Evolutionary conservation across 2,888 invertebrate genomes (phyloP).

Genomic region (Xestia ashworthii): DNA sequence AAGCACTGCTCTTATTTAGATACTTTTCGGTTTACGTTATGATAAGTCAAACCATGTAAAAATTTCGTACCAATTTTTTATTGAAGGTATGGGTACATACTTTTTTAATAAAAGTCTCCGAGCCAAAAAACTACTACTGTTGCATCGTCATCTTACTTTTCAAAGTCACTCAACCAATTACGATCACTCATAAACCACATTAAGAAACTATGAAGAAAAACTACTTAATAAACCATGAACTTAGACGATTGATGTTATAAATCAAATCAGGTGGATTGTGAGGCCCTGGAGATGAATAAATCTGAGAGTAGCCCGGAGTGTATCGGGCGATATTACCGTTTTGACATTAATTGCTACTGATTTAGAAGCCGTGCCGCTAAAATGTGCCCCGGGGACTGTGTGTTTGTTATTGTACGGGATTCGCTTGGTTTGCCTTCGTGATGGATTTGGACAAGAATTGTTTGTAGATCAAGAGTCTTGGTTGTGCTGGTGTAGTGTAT

Average conservation of each 20-base stretch:
- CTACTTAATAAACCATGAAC: constrained; percentile 63
- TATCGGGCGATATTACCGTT: constrained; percentile 81
- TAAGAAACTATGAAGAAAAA: constrained; percentile 61
- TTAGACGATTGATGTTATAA: constrained; percentile 66
- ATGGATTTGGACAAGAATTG: constrained; percentile 26
- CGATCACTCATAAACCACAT: constrained; percentile 23
- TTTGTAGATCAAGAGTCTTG: neutral
- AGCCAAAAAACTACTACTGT: neutral
- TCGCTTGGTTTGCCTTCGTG: constrained; percentile 38
- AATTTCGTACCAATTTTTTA: neutral
- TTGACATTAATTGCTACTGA: constrained; percentile 86
- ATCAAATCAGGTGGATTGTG: constrained; percentile 67
- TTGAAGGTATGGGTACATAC: too few relatives aligned
- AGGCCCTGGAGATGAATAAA: constrained; percentile 77
- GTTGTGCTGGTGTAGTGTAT: neutral
- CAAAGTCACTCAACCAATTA: constrained; percentile 49
- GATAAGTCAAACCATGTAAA: neutral
- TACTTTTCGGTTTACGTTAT: neutral
- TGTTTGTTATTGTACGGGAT: constrained; percentile 42
- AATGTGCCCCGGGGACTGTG: constrained; percentile 70
- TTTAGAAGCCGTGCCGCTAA: constrained; percentile 78
- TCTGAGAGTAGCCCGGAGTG: constrained; percentile 79
- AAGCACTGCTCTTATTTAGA: neutral
- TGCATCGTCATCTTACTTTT: constrained; percentile 27
- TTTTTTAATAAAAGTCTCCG: neutral